Evolutionary conservation across 2,888 invertebrate genomes (phyloP).

Genomic region (Blastobasis lacticolella): DNA sequence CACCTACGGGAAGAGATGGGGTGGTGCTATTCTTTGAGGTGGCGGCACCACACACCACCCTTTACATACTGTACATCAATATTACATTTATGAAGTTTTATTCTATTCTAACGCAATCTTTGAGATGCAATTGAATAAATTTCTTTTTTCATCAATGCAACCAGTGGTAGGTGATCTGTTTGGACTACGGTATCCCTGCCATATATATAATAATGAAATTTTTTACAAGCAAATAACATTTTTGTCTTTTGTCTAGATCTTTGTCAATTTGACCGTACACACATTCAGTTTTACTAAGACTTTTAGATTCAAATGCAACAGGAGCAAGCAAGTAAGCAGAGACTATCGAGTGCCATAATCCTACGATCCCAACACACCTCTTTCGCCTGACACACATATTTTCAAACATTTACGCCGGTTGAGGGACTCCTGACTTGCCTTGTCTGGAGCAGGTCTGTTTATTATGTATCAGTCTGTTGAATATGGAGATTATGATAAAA

Average conservation of each 20-base stretch:
- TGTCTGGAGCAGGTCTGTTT: too few species aligned
- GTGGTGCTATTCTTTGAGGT: background rate
- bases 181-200: background rate
- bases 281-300: background rate
- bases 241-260: slow-evolving; percentile 1
- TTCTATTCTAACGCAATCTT: slow-evolving; percentile 4
- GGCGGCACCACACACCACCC: too few species aligned
- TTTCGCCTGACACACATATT: too few species aligned
- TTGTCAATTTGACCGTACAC: slow-evolving; percentile 6
- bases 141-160: slow-evolving; percentile 5
- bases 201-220: slow-evolving; percentile 5
- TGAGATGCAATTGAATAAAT: slow-evolving; percentile 2
- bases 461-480: too few species aligned
- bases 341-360: too few species aligned
- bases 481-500: too few species aligned
- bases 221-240: slow-evolving; percentile 1
- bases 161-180: slow-evolving; percentile 2
- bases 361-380: too few species aligned
- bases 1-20: background rate
- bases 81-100: slow-evolving; percentile 6
- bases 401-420: too few species aligned
- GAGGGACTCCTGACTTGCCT: too few species aligned
- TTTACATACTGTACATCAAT: slow-evolving; percentile 1
- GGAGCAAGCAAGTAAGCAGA: background rate
- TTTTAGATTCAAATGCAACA: slow-evolving; percentile 3